Evolutionary conservation across 1,140 invertebrate genomes (phyloP).

Genomic region (Himalopsyche phryganea): DNA sequence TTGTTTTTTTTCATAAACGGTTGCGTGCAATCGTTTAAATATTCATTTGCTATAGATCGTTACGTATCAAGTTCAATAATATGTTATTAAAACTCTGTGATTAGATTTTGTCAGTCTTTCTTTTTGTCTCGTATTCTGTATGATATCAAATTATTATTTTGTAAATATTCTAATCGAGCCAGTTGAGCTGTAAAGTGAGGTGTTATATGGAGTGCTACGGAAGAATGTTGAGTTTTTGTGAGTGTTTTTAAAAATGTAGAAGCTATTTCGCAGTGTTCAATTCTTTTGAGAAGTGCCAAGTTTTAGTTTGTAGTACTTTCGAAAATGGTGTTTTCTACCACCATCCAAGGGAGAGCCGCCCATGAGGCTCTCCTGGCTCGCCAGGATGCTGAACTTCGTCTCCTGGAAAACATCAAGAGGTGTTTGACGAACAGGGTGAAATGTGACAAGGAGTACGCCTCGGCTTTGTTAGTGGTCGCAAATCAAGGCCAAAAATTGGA

Average conservation of each 20-base stretch:
- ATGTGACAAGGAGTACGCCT: conserved; percentile 86
- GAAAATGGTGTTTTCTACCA: conserved; percentile 80
- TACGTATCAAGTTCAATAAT: no score
- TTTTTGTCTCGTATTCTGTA: not conserved
- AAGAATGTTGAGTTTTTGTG: not conserved
- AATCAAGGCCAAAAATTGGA: conserved; percentile 81
- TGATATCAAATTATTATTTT: no score
- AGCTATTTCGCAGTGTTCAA: not conserved
- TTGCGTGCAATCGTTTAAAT: no score
- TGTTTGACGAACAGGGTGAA: conserved; percentile 82
- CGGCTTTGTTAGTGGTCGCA: conserved; percentile 72
- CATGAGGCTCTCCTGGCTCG: conserved; percentile 82
- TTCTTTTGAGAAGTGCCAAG: not conserved
- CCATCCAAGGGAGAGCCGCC: conserved; percentile 73
- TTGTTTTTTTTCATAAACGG: not conserved
- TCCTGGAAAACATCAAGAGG: conserved; percentile 84
- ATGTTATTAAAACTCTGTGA: no score
- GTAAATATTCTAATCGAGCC: no score
- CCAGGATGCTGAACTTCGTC: conserved; percentile 86
- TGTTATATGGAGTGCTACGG: not conserved
- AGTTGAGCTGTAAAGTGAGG: not conserved
- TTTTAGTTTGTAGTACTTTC: not conserved
- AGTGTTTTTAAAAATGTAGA: not conserved
- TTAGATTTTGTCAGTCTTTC: no score
- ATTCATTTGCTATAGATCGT: no score